Percentiles rank a stretch among this genome's conserved stretches.
Evolutionary conservation across 2,797 vertebrate species (phyloP).

Genomic region (Esox lucius): DNA sequence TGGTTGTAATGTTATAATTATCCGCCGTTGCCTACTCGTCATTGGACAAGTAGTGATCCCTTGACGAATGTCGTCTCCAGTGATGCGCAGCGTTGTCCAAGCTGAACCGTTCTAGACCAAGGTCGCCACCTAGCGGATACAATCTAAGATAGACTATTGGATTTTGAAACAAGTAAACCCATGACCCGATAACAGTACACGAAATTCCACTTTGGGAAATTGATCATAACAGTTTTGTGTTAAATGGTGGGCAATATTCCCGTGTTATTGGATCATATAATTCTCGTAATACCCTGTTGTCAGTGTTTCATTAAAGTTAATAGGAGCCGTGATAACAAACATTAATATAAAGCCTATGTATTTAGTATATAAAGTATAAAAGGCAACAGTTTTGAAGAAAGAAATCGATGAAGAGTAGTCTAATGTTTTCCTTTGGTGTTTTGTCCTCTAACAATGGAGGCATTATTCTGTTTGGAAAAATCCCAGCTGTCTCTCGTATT

Average conservation of each 20-base stretch:
- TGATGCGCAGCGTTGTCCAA: constrained; percentile 49
- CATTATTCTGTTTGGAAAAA: constrained; percentile 47
- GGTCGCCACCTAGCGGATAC: constrained; percentile 71
- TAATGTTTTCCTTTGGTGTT: constrained; percentile 24
- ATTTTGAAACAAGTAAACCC: constrained; percentile 59
- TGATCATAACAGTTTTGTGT: constrained; percentile 38
- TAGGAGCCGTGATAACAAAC: too few relatives aligned
- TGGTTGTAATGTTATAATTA: not conserved
- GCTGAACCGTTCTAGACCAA: constrained; percentile 49
- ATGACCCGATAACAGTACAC: constrained; percentile 52
- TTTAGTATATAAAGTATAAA: not conserved
- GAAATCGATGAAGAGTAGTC: not conserved
- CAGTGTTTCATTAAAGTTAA: constrained; percentile 42
- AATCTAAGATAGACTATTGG: constrained; percentile 47
- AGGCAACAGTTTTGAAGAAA: not conserved
- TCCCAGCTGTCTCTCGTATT: constrained; percentile 60
- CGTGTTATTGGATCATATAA: constrained; percentile 49
- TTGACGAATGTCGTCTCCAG: constrained; percentile 48
- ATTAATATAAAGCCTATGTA: not conserved
- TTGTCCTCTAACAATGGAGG: constrained; percentile 47
- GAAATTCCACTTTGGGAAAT: constrained; percentile 60
- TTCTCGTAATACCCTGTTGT: constrained; percentile 47
- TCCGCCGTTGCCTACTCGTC: not conserved
- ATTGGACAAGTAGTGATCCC: constrained; percentile 37
- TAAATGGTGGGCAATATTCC: not conserved